phyloP scores from a whole-genome alignment of 2,888 invertebrate genomes.

The Scelioninae gen. 2 region DNA sequence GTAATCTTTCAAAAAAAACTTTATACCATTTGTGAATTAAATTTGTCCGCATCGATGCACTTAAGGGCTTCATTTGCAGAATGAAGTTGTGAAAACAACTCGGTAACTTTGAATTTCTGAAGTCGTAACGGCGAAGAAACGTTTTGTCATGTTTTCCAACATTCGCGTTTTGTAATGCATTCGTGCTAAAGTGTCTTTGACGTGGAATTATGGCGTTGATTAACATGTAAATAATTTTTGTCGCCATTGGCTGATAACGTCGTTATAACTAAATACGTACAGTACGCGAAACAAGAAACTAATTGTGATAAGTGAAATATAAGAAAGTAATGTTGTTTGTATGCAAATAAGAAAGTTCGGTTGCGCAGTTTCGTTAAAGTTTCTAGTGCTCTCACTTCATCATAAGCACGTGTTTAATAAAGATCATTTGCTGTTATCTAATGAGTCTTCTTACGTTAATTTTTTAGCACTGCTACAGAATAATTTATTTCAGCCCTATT shows the following conservation, averaged over 20 bases:
- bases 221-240: constrained; percentile 2
- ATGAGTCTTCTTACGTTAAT: constrained; percentile 15
- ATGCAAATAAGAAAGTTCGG: constrained; percentile 29
- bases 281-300: constrained; percentile 19
- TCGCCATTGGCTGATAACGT: background rate
- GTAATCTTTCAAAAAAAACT: background rate
- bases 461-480: background rate
- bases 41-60: background rate
- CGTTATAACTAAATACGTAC: background rate
- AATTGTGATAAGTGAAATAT: constrained; percentile 25
- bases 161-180: too few relatives aligned
- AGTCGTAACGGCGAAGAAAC: background rate
- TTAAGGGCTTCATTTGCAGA: background rate
- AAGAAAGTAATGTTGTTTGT: constrained; percentile 34
- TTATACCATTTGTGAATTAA: too few relatives aligned
- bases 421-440: constrained; percentile 27
- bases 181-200: too few relatives aligned
- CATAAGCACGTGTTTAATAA: constrained; percentile 13
- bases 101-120: background rate
- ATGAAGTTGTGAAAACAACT: background rate
- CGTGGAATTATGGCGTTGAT: background rate
- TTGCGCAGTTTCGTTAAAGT: constrained; percentile 15
- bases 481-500: background rate
- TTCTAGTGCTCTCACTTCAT: background rate
- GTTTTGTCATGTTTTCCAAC: too few relatives aligned